Evolutionary conservation across 2,113 vertebrate genomes (phyloP), one percentile per base, ranked within the genome.

Genomic region (Macroglossus sobrinus): DNA sequence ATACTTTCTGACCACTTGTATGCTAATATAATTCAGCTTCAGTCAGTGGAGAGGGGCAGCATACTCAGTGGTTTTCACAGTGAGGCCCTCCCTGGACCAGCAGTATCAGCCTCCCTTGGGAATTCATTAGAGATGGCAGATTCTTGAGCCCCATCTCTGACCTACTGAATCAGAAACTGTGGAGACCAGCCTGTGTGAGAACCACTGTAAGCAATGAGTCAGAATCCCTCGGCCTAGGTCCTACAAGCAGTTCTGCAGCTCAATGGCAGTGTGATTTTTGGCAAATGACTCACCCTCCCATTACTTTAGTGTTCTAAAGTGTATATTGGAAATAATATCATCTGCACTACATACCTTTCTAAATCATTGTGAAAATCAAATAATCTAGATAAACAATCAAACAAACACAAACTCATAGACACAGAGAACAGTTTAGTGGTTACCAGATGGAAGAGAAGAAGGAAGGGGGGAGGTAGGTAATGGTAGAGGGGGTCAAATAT

Each of bases 81-180:
- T 86, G 30, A 84, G 16, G 22, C 79, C 24, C 24, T 84, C 21
- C 15, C 50, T 75, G 35, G 57, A 86, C 47, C 40, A 84, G 22
- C n/a, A 86, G 47, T 7, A 78, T 76, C 80, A 84, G 10, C 22
- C 13, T 92, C n/a, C 38, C 45, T 84, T 97, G 75, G 75, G 21
- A 95, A 80, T 11, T 53, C 88, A 12, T 12, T 91, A 63, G 76
- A 93, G 53, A 81, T 93, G 45, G 45, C 50, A 84, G 38, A 90
- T 63, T 68, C 26, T 74, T 5, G 21, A 35, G 2, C 9, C 47
- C 35, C 4, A 69, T 4, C n/a, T 26, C 30, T 74, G 24, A 93
- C n/a, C 69, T n/a, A 71, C 45, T 93, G 57, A 95, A 94, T 96
- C 71, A 68, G 14, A 87, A 64, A 76, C 82, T 91, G n/a, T 84